Conservation (phyloP, 1,140 invertebrate genomes). For the Phenacoccus solenopsis region DNA sequence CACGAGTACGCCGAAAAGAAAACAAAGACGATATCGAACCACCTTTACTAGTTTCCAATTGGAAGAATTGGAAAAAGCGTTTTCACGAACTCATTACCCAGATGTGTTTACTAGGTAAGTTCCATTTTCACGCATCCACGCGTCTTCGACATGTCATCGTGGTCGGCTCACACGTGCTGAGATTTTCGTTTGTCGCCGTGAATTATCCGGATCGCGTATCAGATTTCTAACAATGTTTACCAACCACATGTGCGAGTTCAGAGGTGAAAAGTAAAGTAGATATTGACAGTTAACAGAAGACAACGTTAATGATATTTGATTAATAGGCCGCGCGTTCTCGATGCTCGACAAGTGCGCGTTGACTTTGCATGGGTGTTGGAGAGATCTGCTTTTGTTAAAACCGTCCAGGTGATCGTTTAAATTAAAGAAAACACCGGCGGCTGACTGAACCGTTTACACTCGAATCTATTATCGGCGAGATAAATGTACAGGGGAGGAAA, state of each 20-base stretch:
- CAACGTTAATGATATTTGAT: constrained; percentile 14
- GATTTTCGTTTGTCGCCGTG: too few relatives aligned
- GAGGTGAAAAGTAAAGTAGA: not conserved
- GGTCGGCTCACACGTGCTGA: not conserved
- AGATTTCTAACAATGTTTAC: too few relatives aligned
- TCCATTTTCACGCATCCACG: not conserved
- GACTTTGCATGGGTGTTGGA: not conserved
- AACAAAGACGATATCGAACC: constrained; percentile 81
- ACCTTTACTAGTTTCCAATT: constrained; percentile 92
- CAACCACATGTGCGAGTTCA: not conserved
- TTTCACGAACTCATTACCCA: constrained; percentile 92
- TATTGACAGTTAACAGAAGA: constrained; percentile 8
- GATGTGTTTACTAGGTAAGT: constrained; percentile 90
- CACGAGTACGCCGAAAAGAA: constrained; percentile 59
- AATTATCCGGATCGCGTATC: not conserved
- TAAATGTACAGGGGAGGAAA: too few relatives aligned
- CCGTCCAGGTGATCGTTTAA: constrained; percentile 9
- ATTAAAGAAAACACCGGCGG: not conserved
- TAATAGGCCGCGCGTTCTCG: not conserved
- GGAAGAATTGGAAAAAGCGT: constrained; percentile 94
- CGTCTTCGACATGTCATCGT: too few relatives aligned
- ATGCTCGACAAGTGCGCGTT: not conserved
- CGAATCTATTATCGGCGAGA: not conserved
- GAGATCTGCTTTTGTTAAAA: not conserved
- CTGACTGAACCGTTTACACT: not conserved